These are phyloP conservation scores for Caranx melampygus DNA, from an alignment of 2,113 vertebrate genomes.

Conservation along the genomic window DNA sequence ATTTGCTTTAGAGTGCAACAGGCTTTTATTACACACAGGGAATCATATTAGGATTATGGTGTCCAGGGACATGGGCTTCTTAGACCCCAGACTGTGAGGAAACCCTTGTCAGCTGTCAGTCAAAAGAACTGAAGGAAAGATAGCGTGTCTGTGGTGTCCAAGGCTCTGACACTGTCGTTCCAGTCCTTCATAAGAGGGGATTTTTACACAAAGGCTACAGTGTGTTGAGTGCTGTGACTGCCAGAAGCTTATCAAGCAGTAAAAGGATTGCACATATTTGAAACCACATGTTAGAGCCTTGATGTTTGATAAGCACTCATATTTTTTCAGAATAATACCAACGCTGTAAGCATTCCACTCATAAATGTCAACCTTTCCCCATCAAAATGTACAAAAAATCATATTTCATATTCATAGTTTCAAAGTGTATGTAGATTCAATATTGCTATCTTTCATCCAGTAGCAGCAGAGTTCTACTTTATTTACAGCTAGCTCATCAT, in stretches of 20 bases:
- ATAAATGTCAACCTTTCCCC: neutral
- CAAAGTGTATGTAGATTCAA: constrained; percentile 9
- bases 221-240: constrained; percentile 12
- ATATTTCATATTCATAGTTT: constrained; percentile 26
- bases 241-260: constrained; percentile 10
- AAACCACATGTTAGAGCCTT: constrained; percentile 3
- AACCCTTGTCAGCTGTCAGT: constrained; percentile 69
- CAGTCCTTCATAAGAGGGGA: constrained; percentile 26
- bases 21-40: constrained; percentile 55
- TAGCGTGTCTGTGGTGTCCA: constrained; percentile 23
- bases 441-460: constrained; percentile 28
- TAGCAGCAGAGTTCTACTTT: constrained; percentile 26
- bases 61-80: constrained; percentile 54
- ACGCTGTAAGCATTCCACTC: neutral
- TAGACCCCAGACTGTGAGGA: constrained; percentile 58
- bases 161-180: constrained; percentile 16
- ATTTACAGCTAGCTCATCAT: constrained; percentile 44
- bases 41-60: constrained; percentile 65
- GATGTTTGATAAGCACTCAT: constrained; percentile 4
- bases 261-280: neutral
- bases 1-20: constrained; percentile 70
- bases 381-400: neutral
- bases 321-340: neutral
- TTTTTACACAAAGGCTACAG: neutral
- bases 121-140: constrained; percentile 35